phyloP scores from a whole-genome alignment of 2,113 vertebrate species.

The Dermatemys mawii region DNA sequence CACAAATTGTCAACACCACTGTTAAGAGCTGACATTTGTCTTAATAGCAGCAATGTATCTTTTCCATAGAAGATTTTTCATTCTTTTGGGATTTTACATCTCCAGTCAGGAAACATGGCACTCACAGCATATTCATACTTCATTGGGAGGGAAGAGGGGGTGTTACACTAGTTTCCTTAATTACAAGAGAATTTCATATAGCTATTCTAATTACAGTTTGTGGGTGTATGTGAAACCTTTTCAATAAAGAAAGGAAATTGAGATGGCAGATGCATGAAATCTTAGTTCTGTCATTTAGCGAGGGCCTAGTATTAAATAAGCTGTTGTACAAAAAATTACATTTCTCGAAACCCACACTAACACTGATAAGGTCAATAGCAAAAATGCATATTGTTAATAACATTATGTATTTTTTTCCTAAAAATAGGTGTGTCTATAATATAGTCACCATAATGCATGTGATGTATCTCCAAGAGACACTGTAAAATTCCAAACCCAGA shows the following conservation, averaged over 20 bases:
- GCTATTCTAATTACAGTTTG: conserved; percentile 45
- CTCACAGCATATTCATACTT: neutral
- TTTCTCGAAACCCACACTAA: conserved; percentile 17
- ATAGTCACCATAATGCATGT: neutral
- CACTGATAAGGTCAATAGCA: neutral
- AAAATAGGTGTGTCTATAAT: neutral
- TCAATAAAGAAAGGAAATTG: conserved; percentile 47
- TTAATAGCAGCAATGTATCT: neutral
- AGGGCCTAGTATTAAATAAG: conserved; percentile 1
- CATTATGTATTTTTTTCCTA: neutral
- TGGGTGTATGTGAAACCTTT: conserved; percentile 7
- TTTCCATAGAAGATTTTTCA: neutral
- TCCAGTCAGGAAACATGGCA: neutral
- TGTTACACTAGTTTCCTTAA: conserved; percentile 33
- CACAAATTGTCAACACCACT: neutral
- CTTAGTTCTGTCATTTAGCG: conserved; percentile 34
- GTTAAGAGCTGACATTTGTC: neutral
- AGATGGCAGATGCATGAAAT: conserved; percentile 51
- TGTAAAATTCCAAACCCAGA: neutral
- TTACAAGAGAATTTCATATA: conserved; percentile 23
- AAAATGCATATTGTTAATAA: neutral
- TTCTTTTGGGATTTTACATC: neutral
- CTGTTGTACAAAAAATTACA: conserved; percentile 28
- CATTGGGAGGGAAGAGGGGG: neutral
- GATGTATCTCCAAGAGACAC: rapidly evolving